Conservation (phyloP, 2,797 vertebrate species). For the Hippocampus kuda region DNA sequence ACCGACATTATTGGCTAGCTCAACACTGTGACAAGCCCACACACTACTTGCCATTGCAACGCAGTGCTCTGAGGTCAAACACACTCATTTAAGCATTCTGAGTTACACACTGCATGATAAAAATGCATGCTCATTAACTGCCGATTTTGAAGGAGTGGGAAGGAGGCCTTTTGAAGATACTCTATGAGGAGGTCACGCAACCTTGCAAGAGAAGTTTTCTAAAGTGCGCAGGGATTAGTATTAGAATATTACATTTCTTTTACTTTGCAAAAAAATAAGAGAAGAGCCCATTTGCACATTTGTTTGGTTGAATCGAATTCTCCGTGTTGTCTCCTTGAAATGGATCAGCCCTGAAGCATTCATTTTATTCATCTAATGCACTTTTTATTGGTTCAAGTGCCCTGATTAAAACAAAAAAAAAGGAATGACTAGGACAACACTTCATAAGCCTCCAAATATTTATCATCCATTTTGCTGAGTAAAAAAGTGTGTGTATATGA, state of each 20-base stretch:
- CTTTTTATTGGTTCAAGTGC: background rate
- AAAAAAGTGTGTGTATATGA: slow-evolving; percentile 12
- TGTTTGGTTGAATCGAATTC: background rate
- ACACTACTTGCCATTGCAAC: too few relatives aligned
- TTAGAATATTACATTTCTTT: background rate
- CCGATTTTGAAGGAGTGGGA: background rate
- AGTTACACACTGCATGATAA: slow-evolving; percentile 1
- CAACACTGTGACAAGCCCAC: background rate
- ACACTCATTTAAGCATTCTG: background rate
- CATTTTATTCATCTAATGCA: background rate
- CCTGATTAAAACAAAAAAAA: background rate
- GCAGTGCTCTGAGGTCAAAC: background rate
- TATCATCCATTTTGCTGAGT: background rate
- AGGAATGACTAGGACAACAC: background rate
- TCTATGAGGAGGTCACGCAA: background rate
- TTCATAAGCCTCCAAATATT: background rate
- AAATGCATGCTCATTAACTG: slow-evolving; percentile 1
- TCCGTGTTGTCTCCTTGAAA: background rate
- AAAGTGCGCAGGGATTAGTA: background rate
- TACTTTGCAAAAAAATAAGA: background rate
- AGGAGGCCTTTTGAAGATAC: background rate
- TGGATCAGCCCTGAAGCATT: background rate
- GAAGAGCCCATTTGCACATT: background rate
- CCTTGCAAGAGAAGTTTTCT: background rate
- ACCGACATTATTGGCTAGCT: background rate